These are phyloP conservation scores for Pentamera pediparva DNA, from an alignment of 53 echinoderm and acorn worm genomes.

Conservation along the genomic window DNA sequence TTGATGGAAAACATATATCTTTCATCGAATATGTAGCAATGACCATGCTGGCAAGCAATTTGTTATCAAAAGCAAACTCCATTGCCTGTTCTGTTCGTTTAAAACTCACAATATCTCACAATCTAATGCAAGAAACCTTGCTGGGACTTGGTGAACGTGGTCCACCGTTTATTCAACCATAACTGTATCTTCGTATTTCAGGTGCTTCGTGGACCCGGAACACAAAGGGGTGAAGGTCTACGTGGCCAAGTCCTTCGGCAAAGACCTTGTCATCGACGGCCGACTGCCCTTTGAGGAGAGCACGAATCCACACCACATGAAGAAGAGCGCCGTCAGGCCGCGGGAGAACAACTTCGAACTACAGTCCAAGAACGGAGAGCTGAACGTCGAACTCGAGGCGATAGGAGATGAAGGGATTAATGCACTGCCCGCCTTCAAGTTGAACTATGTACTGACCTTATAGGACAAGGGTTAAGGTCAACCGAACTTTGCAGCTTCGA, in stretches of 20 bases:
- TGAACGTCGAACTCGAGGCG: slow-evolving; percentile 65
- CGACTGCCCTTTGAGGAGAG: slow-evolving; percentile 59
- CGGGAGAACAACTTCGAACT: slow-evolving; percentile 96
- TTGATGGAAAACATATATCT: no score
- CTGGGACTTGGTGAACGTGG: neutral
- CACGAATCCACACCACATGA: slow-evolving; percentile 72
- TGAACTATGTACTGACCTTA: slow-evolving; percentile 91
- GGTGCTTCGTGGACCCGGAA: slow-evolving; percentile 90
- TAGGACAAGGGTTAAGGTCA: slow-evolving; percentile 23
- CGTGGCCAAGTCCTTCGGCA: slow-evolving; percentile 56
- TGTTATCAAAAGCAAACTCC: no score
- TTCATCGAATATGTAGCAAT: no score
- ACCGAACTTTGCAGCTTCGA: no score
- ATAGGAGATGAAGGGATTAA: slow-evolving; percentile 51
- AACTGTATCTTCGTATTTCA: slow-evolving; percentile 21
- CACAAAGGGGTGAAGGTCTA: slow-evolving; percentile 86
- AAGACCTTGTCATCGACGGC: slow-evolving; percentile 81
- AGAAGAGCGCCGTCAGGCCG: slow-evolving; percentile 66
- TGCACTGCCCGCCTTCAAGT: slow-evolving; percentile 78
- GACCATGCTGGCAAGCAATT: no score
- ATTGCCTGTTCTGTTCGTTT: no score
- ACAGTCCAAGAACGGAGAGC: slow-evolving; percentile 77
- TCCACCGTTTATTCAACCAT: neutral
- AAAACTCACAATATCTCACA: neutral
- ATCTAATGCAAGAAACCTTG: neutral